phyloP scores from a whole-genome alignment of 2,113 vertebrate genomes.

The Psephotus haematonotus region DNA sequence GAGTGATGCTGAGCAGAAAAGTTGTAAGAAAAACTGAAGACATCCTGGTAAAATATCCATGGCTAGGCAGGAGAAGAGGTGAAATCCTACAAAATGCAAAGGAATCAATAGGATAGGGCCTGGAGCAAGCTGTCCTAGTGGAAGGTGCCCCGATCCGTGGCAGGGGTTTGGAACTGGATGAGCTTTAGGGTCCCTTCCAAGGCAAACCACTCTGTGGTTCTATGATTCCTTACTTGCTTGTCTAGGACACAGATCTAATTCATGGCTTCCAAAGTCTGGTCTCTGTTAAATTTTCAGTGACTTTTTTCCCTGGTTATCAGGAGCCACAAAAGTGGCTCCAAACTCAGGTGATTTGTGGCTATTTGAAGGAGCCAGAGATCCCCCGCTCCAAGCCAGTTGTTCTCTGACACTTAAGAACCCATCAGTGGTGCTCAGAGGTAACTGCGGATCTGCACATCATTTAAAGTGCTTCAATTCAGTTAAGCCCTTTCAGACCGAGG shows the following conservation, averaged over 20 bases:
- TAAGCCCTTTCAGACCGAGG: background rate
- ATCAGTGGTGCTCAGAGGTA: background rate
- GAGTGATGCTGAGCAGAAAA: background rate
- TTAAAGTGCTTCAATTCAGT: fast-evolving
- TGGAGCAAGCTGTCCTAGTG: background rate
- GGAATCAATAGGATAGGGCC: background rate
- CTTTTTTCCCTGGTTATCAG: background rate
- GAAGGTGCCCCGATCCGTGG: background rate
- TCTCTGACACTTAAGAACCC: background rate
- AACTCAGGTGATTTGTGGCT: background rate
- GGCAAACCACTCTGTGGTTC: background rate
- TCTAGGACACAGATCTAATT: background rate
- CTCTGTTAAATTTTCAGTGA: background rate
- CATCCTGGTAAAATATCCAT: background rate
- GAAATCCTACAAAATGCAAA: background rate
- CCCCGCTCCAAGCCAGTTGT: background rate
- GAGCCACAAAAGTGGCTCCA: background rate
- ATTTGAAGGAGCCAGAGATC: background rate
- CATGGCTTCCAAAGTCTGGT: background rate
- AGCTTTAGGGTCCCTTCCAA: background rate
- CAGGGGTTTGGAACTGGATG: background rate
- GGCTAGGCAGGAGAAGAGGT: background rate
- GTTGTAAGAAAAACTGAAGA: background rate
- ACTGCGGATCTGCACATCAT: background rate
- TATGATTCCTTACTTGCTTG: background rate